phyloP scores from a whole-genome alignment of 2,797 vertebrate genomes.

The Schizothorax lantsangensis region DNA sequence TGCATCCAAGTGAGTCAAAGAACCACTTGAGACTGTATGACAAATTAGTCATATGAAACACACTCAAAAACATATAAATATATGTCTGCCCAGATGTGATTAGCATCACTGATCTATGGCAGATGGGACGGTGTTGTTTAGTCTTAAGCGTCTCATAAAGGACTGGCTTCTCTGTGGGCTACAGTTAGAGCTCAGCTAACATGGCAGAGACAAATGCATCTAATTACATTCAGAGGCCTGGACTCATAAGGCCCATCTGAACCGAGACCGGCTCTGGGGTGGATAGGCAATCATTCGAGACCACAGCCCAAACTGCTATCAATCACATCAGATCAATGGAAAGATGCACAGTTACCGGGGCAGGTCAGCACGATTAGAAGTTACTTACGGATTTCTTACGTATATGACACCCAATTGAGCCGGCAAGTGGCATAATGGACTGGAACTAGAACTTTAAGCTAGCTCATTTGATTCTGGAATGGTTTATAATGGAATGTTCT shows the following conservation, averaged over 20 bases:
- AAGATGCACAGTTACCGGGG: slow-evolving; percentile 30
- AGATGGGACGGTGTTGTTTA: slow-evolving; percentile 24
- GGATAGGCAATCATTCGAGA: slow-evolving; percentile 46
- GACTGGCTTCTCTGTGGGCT: slow-evolving; percentile 33
- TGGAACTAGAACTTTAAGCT: slow-evolving; percentile 26
- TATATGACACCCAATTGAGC: slow-evolving; percentile 28
- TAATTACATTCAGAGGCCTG: slow-evolving; percentile 49
- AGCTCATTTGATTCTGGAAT: slow-evolving; percentile 14
- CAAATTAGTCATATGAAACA: slow-evolving; percentile 12
- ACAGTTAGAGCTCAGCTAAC: slow-evolving; percentile 46
- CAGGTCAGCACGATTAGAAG: slow-evolving; percentile 28
- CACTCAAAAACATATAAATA: background rate
- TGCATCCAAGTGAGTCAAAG: background rate
- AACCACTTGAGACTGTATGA: slow-evolving; percentile 4
- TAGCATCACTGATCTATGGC: slow-evolving; percentile 27
- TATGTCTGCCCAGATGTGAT: slow-evolving; percentile 22
- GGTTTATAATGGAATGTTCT: background rate
- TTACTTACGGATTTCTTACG: slow-evolving; percentile 9
- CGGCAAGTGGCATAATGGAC: background rate
- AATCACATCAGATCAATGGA: slow-evolving; percentile 50
- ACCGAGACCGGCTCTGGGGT: slow-evolving; percentile 29
- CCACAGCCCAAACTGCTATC: slow-evolving; percentile 37
- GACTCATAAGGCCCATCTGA: slow-evolving; percentile 45
- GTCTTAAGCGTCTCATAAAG: slow-evolving; percentile 32
- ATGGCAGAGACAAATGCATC: slow-evolving; percentile 53